A percentile compares a stretch with the other conserved stretches of the same genome.
These are phyloP conservation scores for Spinus olivaceus DNA, from an alignment of 2,797 vertebrate genomes.

Conservation along the genomic window DNA sequence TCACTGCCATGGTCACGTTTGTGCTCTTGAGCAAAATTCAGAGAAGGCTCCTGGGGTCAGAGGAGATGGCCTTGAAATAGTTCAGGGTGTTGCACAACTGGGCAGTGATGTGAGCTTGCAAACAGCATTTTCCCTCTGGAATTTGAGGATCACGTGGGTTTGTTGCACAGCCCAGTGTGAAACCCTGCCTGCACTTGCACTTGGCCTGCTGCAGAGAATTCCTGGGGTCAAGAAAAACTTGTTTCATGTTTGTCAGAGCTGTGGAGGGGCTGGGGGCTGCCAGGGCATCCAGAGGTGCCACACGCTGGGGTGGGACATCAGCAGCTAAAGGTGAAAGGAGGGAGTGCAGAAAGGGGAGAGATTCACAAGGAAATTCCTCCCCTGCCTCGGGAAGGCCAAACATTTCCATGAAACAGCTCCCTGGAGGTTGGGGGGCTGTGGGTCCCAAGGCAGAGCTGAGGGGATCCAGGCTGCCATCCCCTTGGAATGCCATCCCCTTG, in stretches of 20 bases:
- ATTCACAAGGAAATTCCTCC: background rate
- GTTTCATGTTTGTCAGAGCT: background rate
- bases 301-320: background rate
- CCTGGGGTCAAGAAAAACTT: slow-evolving; percentile 36
- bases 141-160: background rate
- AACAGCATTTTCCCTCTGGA: background rate
- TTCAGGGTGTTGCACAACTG: background rate
- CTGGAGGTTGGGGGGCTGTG: background rate
- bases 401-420: background rate
- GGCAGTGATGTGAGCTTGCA: background rate
- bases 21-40: background rate
- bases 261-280: background rate
- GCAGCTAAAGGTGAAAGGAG: background rate
- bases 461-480: rapidly evolving
- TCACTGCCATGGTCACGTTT: background rate
- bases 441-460: rapidly evolving
- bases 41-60: background rate
- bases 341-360: background rate
- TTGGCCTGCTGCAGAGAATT: background rate
- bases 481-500: background rate
- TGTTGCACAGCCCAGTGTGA: background rate
- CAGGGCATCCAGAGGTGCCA: background rate
- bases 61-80: background rate
- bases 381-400: background rate
- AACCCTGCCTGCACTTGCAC: background rate